Percentiles rank a stretch among this genome's conserved stretches.
Conservation (phyloP, 2,888 invertebrate species). For the Sminthurides aquaticus region DNA sequence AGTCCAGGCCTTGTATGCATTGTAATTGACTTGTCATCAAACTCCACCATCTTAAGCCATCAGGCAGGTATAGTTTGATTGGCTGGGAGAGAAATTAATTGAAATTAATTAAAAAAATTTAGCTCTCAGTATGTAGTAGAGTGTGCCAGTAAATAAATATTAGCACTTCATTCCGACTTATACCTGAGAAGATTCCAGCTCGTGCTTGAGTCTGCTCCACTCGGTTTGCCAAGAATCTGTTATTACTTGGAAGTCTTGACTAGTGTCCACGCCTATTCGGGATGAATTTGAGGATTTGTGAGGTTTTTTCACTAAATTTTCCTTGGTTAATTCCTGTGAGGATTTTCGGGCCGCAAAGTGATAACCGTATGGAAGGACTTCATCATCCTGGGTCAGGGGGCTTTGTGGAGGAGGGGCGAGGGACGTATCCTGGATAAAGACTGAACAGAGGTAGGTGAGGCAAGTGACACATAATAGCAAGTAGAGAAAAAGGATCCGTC, state of each 20-base stretch:
- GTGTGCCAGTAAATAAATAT: no score
- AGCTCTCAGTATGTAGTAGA: no score
- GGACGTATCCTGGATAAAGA: background rate
- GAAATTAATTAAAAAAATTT: no score
- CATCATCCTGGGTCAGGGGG: background rate
- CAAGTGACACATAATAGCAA: background rate
- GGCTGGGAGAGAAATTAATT: no score
- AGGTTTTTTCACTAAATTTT: background rate
- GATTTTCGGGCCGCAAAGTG: background rate
- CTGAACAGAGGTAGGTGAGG: background rate
- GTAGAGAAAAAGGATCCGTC: background rate
- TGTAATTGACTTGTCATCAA: no score
- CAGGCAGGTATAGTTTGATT: background rate
- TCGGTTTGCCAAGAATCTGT: background rate
- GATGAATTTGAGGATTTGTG: background rate
- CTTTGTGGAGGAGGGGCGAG: background rate
- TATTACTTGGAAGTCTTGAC: background rate
- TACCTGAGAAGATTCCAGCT: no score
- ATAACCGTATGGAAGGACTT: background rate
- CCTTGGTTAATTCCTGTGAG: background rate
- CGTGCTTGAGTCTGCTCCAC: background rate
- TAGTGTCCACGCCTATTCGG: background rate
- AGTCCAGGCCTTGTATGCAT: background rate
- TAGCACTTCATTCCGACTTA: no score
- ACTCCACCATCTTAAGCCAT: background rate